A percentile compares a stretch with the other conserved stretches of the same genome.
Conservation (phyloP, 2,888 invertebrate genomes). For the Phyto melanocephala region DNA sequence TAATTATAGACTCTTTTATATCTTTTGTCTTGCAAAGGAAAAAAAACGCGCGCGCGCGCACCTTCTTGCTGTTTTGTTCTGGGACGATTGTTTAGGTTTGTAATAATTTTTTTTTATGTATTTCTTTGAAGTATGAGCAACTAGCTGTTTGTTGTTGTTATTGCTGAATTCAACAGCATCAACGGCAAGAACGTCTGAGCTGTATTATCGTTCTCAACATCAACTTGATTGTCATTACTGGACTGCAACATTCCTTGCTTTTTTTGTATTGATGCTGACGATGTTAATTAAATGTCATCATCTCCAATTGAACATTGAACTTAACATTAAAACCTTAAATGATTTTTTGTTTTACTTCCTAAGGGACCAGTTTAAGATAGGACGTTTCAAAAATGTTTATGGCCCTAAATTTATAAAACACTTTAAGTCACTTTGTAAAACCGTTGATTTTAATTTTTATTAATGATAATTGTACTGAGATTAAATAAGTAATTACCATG, state of each 20-base stretch:
- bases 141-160: slow-evolving; percentile 13
- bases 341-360: slow-evolving; percentile 5
- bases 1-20: slow-evolving; percentile 48
- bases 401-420: no score
- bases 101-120: not conserved
- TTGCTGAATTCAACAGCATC: slow-evolving; percentile 15
- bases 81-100: slow-evolving; percentile 33
- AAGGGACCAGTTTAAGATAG: not conserved
- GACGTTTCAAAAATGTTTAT: not conserved
- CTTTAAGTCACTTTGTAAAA: no score
- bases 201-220: slow-evolving; percentile 24
- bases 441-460: no score
- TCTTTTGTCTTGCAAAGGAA: slow-evolving; percentile 2
- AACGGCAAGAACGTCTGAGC: not conserved
- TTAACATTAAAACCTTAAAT: slow-evolving; percentile 17
- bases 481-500: no score
- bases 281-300: not conserved
- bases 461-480: no score
- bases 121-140: slow-evolving; percentile 7
- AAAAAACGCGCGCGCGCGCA: not conserved
- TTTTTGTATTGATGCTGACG: not conserved
- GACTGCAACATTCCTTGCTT: slow-evolving; percentile 16
- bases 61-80: not conserved
- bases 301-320: slow-evolving; percentile 44
- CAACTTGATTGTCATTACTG: not conserved